Conservation (phyloP, 2,888 invertebrate species). For the Resseliella maxima region DNA sequence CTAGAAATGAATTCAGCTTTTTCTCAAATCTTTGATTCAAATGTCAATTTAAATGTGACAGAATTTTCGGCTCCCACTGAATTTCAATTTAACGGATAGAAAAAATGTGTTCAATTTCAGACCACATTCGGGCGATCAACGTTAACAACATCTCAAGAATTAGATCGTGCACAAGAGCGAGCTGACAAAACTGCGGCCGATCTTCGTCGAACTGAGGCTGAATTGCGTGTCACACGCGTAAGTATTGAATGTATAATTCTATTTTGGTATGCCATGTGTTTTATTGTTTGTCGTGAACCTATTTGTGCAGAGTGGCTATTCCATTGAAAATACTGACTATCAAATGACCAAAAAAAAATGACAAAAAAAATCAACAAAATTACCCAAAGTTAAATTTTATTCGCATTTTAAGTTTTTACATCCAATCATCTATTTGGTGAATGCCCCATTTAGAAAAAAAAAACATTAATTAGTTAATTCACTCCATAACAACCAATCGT, state of each 20-base stretch:
- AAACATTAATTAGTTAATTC: no score
- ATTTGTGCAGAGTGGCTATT: constrained; percentile 31
- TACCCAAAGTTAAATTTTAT: background rate
- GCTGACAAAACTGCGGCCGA: constrained; percentile 88
- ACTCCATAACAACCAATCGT: background rate
- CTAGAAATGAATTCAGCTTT: no score
- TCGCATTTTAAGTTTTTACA: background rate
- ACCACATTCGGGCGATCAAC: constrained; percentile 86
- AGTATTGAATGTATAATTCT: constrained; percentile 56
- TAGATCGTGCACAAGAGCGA: constrained; percentile 84
- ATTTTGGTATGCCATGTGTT: background rate
- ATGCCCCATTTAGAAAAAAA: background rate
- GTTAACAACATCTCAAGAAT: constrained; percentile 83
- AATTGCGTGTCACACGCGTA: constrained; percentile 87
- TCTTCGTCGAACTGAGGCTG: constrained; percentile 87
- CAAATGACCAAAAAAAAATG: background rate
- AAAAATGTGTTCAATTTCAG: constrained; percentile 61
- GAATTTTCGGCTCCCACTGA: no score
- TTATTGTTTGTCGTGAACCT: constrained; percentile 54
- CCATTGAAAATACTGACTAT: background rate
- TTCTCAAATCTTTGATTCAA: no score
- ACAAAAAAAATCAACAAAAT: constrained; percentile 47
- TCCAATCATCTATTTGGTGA: background rate
- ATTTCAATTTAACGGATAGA: no score
- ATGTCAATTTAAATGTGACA: no score